phyloP scores from a whole-genome alignment of 2,888 invertebrate species.

The Epistrophe grossulariae region DNA sequence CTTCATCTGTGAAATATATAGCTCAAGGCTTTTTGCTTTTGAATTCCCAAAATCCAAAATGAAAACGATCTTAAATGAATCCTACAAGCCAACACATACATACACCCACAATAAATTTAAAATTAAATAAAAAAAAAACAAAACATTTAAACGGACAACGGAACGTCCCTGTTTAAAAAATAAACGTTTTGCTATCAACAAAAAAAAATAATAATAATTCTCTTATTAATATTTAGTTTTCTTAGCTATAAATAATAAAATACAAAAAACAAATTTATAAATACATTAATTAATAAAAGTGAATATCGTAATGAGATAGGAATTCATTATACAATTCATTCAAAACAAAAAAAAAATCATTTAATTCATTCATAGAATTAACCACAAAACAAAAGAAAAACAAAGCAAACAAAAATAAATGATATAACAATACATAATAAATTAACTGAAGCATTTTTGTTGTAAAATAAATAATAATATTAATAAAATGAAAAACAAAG shows the following conservation, averaged over 20 bases:
- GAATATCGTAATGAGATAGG: constrained; percentile 73
- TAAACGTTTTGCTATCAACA: constrained; percentile 72
- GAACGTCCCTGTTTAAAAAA: constrained; percentile 73
- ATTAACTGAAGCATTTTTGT: constrained; percentile 74
- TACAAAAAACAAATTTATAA: constrained; percentile 62
- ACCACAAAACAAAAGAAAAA: constrained; percentile 56
- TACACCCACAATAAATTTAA: constrained; percentile 35
- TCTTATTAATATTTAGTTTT: constrained; percentile 71
- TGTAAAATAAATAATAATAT: constrained; percentile 74
- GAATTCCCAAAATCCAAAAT: constrained; percentile 39
- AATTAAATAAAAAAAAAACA: constrained; percentile 14
- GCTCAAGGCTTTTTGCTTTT: constrained; percentile 41
- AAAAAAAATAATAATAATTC: constrained; percentile 50
- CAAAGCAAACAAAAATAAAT: constrained; percentile 55
- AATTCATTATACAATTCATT: constrained; percentile 74
- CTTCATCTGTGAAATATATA: constrained; percentile 47
- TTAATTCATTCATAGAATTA: constrained; percentile 75
- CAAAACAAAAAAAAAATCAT: constrained; percentile 45
- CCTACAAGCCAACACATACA: constrained; percentile 45
- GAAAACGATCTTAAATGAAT: constrained; percentile 17
- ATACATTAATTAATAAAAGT: constrained; percentile 56
- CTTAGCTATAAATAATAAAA: constrained; percentile 68
- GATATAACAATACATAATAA: constrained; percentile 63
- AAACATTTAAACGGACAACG: constrained; percentile 68
- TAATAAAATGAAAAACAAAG: constrained; percentile 64